Evolutionary conservation across 2,888 invertebrate species (phyloP), one percentile per base, ranked within the genome.

Genomic region (Platerodrilus igneus): DNA sequence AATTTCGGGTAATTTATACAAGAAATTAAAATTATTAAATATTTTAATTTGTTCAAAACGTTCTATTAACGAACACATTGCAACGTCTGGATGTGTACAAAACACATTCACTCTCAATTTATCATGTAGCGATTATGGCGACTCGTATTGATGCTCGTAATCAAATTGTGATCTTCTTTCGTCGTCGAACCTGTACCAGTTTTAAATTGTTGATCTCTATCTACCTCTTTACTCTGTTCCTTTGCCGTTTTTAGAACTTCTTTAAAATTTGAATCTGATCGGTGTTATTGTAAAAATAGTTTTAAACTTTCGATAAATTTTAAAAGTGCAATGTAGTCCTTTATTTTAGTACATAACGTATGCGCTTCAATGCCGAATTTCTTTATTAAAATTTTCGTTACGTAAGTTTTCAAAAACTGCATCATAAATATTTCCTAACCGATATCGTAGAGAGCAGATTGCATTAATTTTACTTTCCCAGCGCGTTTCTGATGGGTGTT

Each of bases 171-270:
- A 23, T 32, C 32, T 22, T 38, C 20, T 38, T 38, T 22, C 38
- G 38, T 32, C 21, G 37, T 32, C 31, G 23, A 37, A 37, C 38
- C 38, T 23, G 32, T 32, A 37, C 22, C 38, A 31, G 32, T 31
- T 37, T 37, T 37, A 21, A 37, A 37, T 37, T 37, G 23, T 37
- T 37, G 30, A 32, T 37, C 38, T 23, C 38, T 32, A 32, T 37
- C 38, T 21, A 37, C 31, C 32, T 37, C 30, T 32, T 37, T 17
- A 37, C 38, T 37, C 21, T 22, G 23, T 37, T 37, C 38, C 32
- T 29, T 31, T 35, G 37, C 37, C 30, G 30, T 31, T 5, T 37
- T 37, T 37, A 20, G 30, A 37, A 37, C 38, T 37, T 30, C 38
- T 37, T 30, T 32, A 31, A 32, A 37, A 30, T 33, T 33, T 33